A percentile compares a stretch with the other conserved stretches of the same genome.
These are phyloP conservation scores for Gymnocheta viridis DNA, from an alignment of 2,888 invertebrate species.

Conservation along the genomic window DNA sequence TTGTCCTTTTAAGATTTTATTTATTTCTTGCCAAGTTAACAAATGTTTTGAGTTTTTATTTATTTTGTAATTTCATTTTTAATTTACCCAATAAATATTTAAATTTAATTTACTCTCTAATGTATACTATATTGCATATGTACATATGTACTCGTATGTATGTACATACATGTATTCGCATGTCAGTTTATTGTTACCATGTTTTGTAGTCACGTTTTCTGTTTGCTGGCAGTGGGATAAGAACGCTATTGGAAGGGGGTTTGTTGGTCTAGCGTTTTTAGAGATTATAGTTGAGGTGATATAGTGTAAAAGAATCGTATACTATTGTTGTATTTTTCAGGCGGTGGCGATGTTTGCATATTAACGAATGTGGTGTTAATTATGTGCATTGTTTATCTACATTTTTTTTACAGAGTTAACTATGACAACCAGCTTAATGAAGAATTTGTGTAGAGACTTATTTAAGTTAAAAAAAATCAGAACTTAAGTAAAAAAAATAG, in stretches of 20 bases:
- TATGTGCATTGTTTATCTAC: slow-evolving; percentile 43
- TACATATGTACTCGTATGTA: slow-evolving; percentile 15
- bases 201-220: slow-evolving; percentile 13
- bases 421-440: neutral
- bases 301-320: neutral
- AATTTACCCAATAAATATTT: slow-evolving; percentile 27
- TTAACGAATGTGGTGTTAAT: slow-evolving; percentile 63
- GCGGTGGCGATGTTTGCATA: slow-evolving; percentile 57
- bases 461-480: slow-evolving; percentile 45
- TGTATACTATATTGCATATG: neutral
- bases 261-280: neutral
- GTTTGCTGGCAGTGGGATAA: neutral
- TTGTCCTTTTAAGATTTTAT: too few species aligned
- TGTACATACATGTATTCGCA: slow-evolving; percentile 15
- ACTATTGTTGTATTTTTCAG: slow-evolving; percentile 29
- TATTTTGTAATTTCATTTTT: too few species aligned
- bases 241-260: neutral
- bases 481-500: slow-evolving; percentile 26
- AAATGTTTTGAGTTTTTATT: too few species aligned
- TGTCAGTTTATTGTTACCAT: slow-evolving; percentile 10
- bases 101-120: slow-evolving; percentile 39
- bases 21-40: too few species aligned
- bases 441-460: slow-evolving; percentile 40
- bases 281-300: slow-evolving; percentile 20
- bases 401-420: slow-evolving; percentile 42